Percentiles rank a stretch among this genome's conserved stretches.
These are phyloP conservation scores for Pristionchus arcanus DNA, from an alignment of 2,888 invertebrate genomes.

Conservation along the genomic window DNA sequence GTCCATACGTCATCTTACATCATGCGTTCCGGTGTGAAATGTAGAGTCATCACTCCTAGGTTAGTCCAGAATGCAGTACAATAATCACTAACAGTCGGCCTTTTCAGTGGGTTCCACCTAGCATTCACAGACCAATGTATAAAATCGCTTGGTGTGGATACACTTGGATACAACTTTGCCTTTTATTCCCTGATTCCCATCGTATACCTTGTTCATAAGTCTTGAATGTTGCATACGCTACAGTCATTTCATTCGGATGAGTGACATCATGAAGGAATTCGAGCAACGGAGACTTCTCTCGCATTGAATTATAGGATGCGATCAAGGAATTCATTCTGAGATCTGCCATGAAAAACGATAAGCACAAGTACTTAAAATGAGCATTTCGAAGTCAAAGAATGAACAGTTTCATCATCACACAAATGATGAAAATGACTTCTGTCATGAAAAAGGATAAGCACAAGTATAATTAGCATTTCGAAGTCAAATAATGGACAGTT, in stretches of 20 bases:
- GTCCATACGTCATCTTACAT: no score
- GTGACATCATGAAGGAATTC: slow-evolving; percentile 54
- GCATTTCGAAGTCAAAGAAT: not conserved
- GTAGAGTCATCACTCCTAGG: no score
- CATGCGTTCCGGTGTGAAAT: no score
- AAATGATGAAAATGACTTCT: not conserved
- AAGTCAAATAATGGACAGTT: not conserved
- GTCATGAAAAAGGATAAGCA: not conserved
- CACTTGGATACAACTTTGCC: no score
- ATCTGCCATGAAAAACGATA: not conserved
- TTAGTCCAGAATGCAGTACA: no score
- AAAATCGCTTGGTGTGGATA: no score
- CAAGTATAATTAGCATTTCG: not conserved
- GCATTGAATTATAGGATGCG: slow-evolving; percentile 27
- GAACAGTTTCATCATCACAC: not conserved
- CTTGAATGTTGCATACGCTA: slow-evolving; percentile 40
- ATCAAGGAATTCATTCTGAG: slow-evolving; percentile 37
- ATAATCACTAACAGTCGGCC: no score
- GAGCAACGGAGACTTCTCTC: slow-evolving; percentile 43
- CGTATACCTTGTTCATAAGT: slow-evolving; percentile 34
- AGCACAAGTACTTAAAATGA: not conserved
- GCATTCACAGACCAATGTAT: no score
- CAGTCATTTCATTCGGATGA: slow-evolving; percentile 33
- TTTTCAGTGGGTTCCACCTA: no score
- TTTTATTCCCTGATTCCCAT: no score